A percentile compares a stretch with the other conserved stretches of the same genome.
Evolutionary conservation across 30 jellyfish, hydroid and myxozoan genomes (phyloP).

Genomic region (Rhopilema esculentum): DNA sequence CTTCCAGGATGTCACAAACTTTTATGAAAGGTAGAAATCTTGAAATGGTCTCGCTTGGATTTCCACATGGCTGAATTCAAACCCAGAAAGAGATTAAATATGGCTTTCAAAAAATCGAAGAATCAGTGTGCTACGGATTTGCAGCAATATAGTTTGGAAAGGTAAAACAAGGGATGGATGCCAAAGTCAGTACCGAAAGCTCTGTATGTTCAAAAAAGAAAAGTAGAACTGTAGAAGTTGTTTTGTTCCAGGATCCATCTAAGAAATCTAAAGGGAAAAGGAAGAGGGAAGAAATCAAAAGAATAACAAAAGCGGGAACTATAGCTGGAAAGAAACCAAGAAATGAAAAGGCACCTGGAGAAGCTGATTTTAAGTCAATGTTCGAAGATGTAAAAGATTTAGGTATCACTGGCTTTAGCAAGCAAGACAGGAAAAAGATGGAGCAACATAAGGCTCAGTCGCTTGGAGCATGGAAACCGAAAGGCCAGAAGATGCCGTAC

Average conservation of each 20-base stretch:
- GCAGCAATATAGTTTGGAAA: too few species aligned
- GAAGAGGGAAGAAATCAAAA: background rate
- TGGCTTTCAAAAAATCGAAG: too few species aligned
- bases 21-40: background rate
- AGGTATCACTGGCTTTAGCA: constrained; percentile 83
- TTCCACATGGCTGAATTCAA: background rate
- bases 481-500: constrained; percentile 80
- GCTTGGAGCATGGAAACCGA: constrained; percentile 78
- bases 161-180: too few species aligned
- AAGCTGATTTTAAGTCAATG: constrained; percentile 58
- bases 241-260: constrained; percentile 82
- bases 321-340: background rate
- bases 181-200: background rate
- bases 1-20: too few species aligned
- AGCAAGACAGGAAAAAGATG: constrained; percentile 58
- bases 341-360: constrained; percentile 5
- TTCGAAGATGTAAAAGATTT: constrained; percentile 74
- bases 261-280: constrained; percentile 10
- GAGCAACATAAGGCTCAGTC: constrained; percentile 63
- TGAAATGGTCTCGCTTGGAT: background rate
- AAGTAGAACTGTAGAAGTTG: constrained; percentile 71
- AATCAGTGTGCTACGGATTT: too few species aligned
- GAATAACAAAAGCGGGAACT: background rate
- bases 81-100: too few species aligned
- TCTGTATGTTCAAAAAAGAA: background rate